These are phyloP conservation scores for Octodonta nipae DNA, from an alignment of 2,888 invertebrate species.

Conservation along the genomic window DNA sequence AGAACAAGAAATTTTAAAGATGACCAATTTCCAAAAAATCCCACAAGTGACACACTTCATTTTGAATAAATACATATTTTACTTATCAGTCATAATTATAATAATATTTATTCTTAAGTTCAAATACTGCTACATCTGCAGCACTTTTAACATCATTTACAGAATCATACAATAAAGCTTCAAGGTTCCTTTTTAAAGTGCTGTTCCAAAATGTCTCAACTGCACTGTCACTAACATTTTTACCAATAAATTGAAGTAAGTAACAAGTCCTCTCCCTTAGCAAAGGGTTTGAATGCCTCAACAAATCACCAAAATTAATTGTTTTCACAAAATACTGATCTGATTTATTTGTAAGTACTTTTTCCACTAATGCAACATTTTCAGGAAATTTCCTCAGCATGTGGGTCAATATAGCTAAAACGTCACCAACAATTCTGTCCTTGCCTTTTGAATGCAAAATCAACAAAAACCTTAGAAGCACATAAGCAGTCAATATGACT, in stretches of 20 bases:
- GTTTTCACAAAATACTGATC: conserved; percentile 22
- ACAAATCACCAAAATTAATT: conserved; percentile 41
- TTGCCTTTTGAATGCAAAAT: conserved; percentile 38
- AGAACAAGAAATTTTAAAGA: no score
- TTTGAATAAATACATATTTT: not conserved
- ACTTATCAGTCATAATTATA: conserved; percentile 11
- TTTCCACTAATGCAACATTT: conserved; percentile 62
- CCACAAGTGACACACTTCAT: no score
- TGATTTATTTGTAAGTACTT: conserved; percentile 46
- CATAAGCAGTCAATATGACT: conserved; percentile 42
- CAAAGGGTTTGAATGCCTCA: conserved; percentile 45
- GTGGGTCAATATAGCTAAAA: conserved; percentile 60
- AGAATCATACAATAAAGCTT: conserved; percentile 48
- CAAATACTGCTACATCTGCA: conserved; percentile 23
- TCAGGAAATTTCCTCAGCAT: conserved; percentile 61
- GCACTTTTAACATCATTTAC: conserved; percentile 46
- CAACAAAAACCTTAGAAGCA: conserved; percentile 37
- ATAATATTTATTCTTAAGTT: conserved; percentile 23
- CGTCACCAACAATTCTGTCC: conserved; percentile 51
- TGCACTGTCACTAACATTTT: conserved; percentile 48
- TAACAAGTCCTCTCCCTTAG: conserved; percentile 53
- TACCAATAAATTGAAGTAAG: conserved; percentile 55
- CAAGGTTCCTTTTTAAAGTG: conserved; percentile 45
- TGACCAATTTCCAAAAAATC: no score
- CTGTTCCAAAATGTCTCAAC: conserved; percentile 51